Percentiles rank a stretch among this genome's conserved stretches.
Conservation (phyloP, 1,140 invertebrate genomes). For the Plutomurus gul region DNA sequence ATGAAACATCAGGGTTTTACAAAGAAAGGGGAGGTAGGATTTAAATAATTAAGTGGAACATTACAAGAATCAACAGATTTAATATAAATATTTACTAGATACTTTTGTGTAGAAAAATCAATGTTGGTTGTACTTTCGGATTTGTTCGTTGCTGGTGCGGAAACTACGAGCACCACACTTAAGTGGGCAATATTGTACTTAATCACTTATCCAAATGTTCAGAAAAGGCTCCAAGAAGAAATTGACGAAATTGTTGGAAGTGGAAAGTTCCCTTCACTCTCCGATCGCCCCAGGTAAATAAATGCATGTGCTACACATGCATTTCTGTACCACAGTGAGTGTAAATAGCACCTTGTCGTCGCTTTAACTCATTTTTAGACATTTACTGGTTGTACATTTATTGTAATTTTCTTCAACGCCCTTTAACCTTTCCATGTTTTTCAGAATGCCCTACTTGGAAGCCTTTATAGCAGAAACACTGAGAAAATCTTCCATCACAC, state of each 20-base stretch:
- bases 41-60: background rate
- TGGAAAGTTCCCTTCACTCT: background rate
- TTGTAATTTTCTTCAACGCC: background rate
- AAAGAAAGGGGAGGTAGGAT: background rate
- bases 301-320: background rate
- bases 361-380: background rate
- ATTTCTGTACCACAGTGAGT: background rate
- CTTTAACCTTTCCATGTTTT: background rate
- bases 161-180: constrained; percentile 28
- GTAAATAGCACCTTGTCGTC: background rate
- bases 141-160: constrained; percentile 38
- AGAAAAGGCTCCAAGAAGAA: constrained; percentile 36
- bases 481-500: constrained; percentile 39
- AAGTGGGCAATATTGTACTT: constrained; percentile 34
- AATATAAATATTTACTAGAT: background rate
- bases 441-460: constrained; percentile 41
- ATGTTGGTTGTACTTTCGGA: constrained; percentile 15
- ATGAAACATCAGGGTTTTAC: constrained; percentile 24
- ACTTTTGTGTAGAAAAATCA: background rate
- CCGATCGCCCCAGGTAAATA: constrained; percentile 22
- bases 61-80: background rate
- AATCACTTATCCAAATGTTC: background rate
- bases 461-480: constrained; percentile 42
- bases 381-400: background rate
- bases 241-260: constrained; percentile 34